These are phyloP conservation scores for Corella eumyota DNA, from an alignment of 23 tunicate species.

Conservation along the genomic window DNA sequence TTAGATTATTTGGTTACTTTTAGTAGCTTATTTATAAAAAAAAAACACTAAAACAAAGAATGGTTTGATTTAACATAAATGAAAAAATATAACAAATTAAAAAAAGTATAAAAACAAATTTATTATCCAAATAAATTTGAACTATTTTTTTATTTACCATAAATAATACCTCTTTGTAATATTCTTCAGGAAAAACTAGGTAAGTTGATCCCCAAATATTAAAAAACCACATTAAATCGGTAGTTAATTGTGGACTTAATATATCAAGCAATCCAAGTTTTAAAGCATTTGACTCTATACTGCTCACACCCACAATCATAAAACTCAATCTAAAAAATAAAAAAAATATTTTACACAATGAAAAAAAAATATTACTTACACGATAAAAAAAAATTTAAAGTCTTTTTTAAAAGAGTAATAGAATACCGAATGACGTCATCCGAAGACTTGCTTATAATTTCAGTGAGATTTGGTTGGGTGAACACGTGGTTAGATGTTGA, in stretches of 20 bases:
- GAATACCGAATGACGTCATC: neutral
- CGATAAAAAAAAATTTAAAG: no score
- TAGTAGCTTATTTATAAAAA: no score
- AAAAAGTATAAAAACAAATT: neutral
- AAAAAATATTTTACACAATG: no score
- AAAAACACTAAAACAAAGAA: no score
- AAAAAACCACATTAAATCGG: conserved; percentile 58
- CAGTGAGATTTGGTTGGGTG: no score
- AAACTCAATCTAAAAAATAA: conserved; percentile 10
- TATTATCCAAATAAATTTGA: no score
- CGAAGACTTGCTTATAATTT: no score
- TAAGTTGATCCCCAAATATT: conserved; percentile 23
- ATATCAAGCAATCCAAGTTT: conserved; percentile 3
- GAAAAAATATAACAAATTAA: neutral
- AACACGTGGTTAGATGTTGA: no score
- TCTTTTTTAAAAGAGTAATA: no score
- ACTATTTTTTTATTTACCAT: no score
- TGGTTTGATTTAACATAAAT: neutral
- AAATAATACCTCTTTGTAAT: conserved; percentile 65
- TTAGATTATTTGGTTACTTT: no score
- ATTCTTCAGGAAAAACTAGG: conserved; percentile 32
- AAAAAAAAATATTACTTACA: no score
- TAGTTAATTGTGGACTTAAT: conserved; percentile 62
- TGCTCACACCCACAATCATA: conserved; percentile 21
- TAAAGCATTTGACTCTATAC: conserved; percentile 14